Base-by-base conservation (phyloP, 2,797 vertebrate genomes). In the Salmo trutta region DNA sequence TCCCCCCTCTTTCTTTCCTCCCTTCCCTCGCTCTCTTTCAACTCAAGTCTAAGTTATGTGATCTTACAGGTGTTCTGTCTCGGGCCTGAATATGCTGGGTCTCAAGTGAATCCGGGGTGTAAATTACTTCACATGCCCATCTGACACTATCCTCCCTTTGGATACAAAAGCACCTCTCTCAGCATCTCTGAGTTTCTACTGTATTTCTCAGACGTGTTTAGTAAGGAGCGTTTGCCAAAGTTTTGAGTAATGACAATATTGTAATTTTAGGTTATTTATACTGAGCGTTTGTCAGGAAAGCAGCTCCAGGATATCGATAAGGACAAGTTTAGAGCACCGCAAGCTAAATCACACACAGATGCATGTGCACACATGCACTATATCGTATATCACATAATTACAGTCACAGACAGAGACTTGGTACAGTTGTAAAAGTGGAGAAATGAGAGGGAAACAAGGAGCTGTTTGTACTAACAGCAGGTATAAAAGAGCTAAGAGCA, bases 291-390 rank as follows among this genome's bases (percentile, higher is more conserved):
- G 80, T 81, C 53, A 79, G 73, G 16, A 47, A 77, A 76, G 75
- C 74, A 77, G 76, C 83, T 78, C 36, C 1, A 1, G 33, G 73
- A 72, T 75, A 79, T 86, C 59, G 24, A 59, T 51, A 56, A 76
- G 80, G 76, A 79, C 85, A 76, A 74, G 78, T 85, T 84, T 79
- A 83, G 77, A 84, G 84, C 3, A n/a, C 77, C 71, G 47, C 80
- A 84, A 69, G 83, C 74, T 84, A 87, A 88, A 86, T 85, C 75
- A 83, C 75, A 36, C 62, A 73, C 73, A 84, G 80, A 88, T 82
- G 82, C 67, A 4, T 56, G 24, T 24, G 65, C 73, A 77, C 74
- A 71, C 41, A 24, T 85, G 81, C 71, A 79, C 71, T 16, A 62
- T 67, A 54, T 77, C 52, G 82, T 74, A 83, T 70, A 73, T 31